Conservation (phyloP, 2,113 vertebrate species). For the Casuarius casuarius region DNA sequence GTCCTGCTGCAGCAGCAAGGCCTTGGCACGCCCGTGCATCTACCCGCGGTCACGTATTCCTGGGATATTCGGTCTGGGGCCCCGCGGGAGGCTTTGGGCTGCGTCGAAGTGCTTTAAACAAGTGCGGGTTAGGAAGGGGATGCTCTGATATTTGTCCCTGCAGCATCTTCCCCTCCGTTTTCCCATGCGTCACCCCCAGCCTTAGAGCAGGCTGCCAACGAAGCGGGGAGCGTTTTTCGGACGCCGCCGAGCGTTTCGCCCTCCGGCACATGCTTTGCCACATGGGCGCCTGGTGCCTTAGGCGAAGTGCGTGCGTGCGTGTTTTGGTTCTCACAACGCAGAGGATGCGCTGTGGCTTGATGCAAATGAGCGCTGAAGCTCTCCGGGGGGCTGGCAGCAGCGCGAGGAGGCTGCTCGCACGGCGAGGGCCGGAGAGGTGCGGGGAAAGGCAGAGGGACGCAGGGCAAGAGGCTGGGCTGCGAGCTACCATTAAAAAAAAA, state of each 20-base stretch:
- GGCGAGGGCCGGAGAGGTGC: background rate
- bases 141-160: background rate
- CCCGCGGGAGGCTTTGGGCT: background rate
- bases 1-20: background rate
- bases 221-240: background rate
- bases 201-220: background rate
- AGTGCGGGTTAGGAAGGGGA: background rate
- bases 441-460: background rate
- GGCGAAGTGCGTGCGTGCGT: no score
- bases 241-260: background rate
- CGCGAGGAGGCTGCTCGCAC: background rate
- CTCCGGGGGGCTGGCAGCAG: background rate
- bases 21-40: no score
- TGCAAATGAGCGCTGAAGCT: background rate
- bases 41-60: background rate
- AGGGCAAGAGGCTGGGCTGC: background rate
- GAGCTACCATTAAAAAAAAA: background rate
- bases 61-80: no score
- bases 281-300: background rate
- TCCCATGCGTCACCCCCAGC: background rate
- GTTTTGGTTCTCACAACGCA: background rate
- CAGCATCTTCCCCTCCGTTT: background rate
- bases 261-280: no score
- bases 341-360: background rate
- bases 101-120: background rate